Percentiles rank a stretch among this genome's conserved stretches.
These are phyloP conservation scores for Planiliza haematocheilus DNA, from an alignment of 2,113 vertebrate genomes.

Conservation along the genomic window DNA sequence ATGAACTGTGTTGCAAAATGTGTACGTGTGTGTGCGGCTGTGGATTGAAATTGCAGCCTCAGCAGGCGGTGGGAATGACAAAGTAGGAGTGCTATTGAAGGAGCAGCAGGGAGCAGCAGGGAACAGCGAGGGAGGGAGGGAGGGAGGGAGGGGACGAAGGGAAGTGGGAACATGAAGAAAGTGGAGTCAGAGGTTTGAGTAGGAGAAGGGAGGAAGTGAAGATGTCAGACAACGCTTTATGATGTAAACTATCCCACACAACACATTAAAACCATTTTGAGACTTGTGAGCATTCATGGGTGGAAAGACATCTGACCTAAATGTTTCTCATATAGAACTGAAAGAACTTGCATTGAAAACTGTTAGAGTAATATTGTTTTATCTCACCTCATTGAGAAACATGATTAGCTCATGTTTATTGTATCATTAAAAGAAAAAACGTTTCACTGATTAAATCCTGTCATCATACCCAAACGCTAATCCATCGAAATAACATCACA, in stretches of 20 bases:
- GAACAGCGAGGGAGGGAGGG: not conserved
- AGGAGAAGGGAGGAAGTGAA: slow-evolving; percentile 61
- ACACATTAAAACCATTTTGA: not conserved
- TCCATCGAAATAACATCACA: too few species aligned
- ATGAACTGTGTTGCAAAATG: slow-evolving; percentile 40
- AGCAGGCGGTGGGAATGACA: slow-evolving; percentile 58
- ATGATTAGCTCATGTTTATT: too few species aligned
- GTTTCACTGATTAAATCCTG: too few species aligned
- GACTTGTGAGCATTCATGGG: slow-evolving; percentile 4
- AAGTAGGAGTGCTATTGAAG: slow-evolving; percentile 41
- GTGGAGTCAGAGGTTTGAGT: slow-evolving; percentile 70
- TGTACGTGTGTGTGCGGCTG: slow-evolving; percentile 1
- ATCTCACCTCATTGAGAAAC: too few species aligned
- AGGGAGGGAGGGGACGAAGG: slow-evolving; percentile 14
- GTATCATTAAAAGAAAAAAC: too few species aligned
- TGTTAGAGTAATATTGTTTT: not conserved
- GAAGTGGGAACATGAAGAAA: slow-evolving; percentile 63
- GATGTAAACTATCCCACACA: slow-evolving; percentile 19
- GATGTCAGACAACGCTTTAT: slow-evolving; percentile 42
- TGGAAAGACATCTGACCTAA: not conserved
- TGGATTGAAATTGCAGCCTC: slow-evolving; percentile 56
- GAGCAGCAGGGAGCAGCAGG: slow-evolving; percentile 31
- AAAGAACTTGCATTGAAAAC: not conserved
- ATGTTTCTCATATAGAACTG: not conserved
- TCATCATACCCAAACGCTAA: too few species aligned